Base-by-base conservation (phyloP, 2,888 invertebrate genomes). In the Lasioglossum calceatum region DNA sequence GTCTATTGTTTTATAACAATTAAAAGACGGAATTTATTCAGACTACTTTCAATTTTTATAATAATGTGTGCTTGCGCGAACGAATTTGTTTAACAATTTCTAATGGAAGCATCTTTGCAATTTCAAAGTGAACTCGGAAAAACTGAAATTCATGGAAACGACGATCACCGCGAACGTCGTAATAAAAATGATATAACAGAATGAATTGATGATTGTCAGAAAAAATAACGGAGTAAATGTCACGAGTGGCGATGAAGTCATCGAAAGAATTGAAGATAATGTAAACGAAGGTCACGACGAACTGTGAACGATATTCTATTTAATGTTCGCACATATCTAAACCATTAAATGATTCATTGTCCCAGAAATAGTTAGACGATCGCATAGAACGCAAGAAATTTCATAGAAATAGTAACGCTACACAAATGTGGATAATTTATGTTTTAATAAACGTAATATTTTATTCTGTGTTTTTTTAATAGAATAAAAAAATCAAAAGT, bases 161-260 rank as follows among this genome's bases (percentile, higher is more conserved):
- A 27, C 61, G 16, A 61, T 27, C 12, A 27, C 14, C 61, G 14
- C 61, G 12, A 61, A 12, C n/a, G 14, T 27, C 27, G 64, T 36
- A 70, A 70, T 42, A 23, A 10, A 70, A 42, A 70, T 42, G 12
- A 70, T 70, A n/a, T 42, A 70, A 70, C 70, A 70, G 70, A 23
- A 70, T 12, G 39, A 36, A 70, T n/a, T 2, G 39, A 42, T 5
- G 70, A 39, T 42, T 70, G 70, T 70, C 42, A 42, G 12, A 42
- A 70, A 70, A 70, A 70, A 70, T 70, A 70, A 39, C 36, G 10
- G 23, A 70, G n/a, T 70, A 54, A n/a, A 76, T 32, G 72, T 86
- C 64, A 54, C 14, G n/a, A 70, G n/a, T 39, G n/a, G 23, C 42
- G 70, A 70, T 70, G 70, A 70, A 70, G 70, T 70, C 70, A 70